phyloP scores from a whole-genome alignment of 1,140 invertebrate genomes.

The Piezodorus guildinii region DNA sequence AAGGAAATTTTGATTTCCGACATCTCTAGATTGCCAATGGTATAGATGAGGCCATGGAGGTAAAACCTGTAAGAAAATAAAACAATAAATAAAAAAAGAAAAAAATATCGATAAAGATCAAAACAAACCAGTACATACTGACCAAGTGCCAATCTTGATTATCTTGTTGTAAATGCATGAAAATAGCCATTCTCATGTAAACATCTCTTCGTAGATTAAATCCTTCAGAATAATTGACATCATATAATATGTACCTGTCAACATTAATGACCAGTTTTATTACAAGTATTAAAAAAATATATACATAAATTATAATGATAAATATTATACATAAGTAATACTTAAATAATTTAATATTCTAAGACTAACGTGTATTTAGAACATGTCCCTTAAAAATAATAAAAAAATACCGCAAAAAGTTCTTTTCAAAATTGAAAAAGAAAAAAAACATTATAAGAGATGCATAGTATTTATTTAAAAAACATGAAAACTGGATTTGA shows the following conservation, averaged over 20 bases:
- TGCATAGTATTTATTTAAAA: no score
- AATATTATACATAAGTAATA: no score
- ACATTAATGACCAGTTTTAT: neutral
- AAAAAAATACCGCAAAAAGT: no score
- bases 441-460: no score
- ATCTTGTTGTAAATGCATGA: slow-evolving; percentile 52
- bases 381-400: no score
- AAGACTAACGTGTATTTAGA: no score
- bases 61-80: slow-evolving; percentile 51
- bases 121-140: slow-evolving; percentile 21
- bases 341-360: no score
- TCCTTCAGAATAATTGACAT: slow-evolving; percentile 88
- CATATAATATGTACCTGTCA: slow-evolving; percentile 63
- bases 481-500: no score
- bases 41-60: slow-evolving; percentile 83
- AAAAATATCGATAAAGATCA: slow-evolving; percentile 4
- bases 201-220: slow-evolving; percentile 95
- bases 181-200: slow-evolving; percentile 79
- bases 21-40: slow-evolving; percentile 67
- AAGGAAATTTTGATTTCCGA: slow-evolving; percentile 39
- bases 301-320: no score
- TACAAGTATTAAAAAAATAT: neutral
- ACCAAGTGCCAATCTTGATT: slow-evolving; percentile 42
- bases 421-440: no score
- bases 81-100: slow-evolving; percentile 2